phyloP scores from a whole-genome alignment of 1,140 invertebrate species.

The Drosophila lowei region DNA sequence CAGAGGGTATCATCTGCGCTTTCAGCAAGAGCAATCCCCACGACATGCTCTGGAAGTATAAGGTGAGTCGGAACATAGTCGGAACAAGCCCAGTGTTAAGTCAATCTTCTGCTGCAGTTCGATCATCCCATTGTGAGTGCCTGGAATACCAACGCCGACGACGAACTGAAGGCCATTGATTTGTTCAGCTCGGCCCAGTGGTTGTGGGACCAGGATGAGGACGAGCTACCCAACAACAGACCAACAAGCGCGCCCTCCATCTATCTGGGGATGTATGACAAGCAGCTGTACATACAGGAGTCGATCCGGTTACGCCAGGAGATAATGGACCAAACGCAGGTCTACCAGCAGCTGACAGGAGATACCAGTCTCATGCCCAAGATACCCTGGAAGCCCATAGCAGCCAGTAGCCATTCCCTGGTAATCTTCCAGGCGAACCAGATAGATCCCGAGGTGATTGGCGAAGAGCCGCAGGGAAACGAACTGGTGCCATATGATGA shows the following conservation, averaged over 20 bases:
- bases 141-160: constrained; percentile 88
- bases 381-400: constrained; percentile 89
- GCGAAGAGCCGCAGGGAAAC: constrained; percentile 38
- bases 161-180: constrained; percentile 88
- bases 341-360: constrained; percentile 77
- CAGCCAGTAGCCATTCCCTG: constrained; percentile 83
- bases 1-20: constrained; percentile 89
- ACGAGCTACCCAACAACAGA: constrained; percentile 10
- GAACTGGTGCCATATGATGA: constrained; percentile 75
- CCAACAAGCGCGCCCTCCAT: constrained; percentile 85
- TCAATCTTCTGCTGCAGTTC: constrained; percentile 85
- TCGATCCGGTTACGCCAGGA: constrained; percentile 78
- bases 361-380: constrained; percentile 77
- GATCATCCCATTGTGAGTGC: constrained; percentile 92
- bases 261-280: constrained; percentile 94
- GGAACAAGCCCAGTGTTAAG: neutral
- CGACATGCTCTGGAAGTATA: constrained; percentile 88
- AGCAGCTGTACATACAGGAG: constrained; percentile 89
- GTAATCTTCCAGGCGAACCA: constrained; percentile 73
- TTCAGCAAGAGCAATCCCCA: constrained; percentile 85
- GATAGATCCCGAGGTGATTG: constrained; percentile 35
- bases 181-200: constrained; percentile 87
- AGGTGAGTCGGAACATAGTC: constrained; percentile 83
- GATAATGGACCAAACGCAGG: constrained; percentile 69
- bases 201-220: constrained; percentile 74